Evolutionary conservation across 2,888 invertebrate species (phyloP), one percentile per base, ranked within the genome.

Genomic region (Polia nebulosa): DNA sequence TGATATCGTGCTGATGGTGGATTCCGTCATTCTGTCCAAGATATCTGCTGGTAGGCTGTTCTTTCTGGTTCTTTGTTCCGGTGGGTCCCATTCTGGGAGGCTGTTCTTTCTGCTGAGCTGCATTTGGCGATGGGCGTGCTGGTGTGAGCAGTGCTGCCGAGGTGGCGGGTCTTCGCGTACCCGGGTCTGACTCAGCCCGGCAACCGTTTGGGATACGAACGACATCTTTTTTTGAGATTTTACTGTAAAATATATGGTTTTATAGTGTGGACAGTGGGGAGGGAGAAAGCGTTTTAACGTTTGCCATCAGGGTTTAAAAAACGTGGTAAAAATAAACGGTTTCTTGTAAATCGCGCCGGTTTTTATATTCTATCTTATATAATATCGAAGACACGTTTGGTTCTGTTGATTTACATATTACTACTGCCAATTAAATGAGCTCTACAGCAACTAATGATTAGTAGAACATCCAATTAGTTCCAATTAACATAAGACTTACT

Each of bases 131-230:
- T 94, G 92, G 20, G 94, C 90, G 90, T 95, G 94, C 82, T 93
- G 94, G 81, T 95, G 95, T 2, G 95, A 94, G 90, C 95, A 95
- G 89, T 95, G 95, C 82, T 95, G 95, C 41, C 94, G 87, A 0
- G 94, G 94, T 4, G 94, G 92, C 0, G 89, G 89, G 41, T 95
- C 94, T 65, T 94, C 93, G n/a, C 94, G 93, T 2, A 49, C 1
- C 20, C 94, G 88, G 44, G 92, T 86, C 82, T 95, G 94, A 83
- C 95, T 95, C 88, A 96, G 90, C 51, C 96, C 96, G 29, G 96
- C 96, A 70, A 96, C 96, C 47, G 96, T 96, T 94, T 96, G 96
- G 45, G 96, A 96, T 81, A 96, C 95, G 91, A 96, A 96, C 79
- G 96, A 96, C 96, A 96, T 96, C 85, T 74, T 74, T 73, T 67